These are phyloP conservation scores for Apocrypta bakeri DNA, from an alignment of 1,140 invertebrate genomes.

Conservation along the genomic window DNA sequence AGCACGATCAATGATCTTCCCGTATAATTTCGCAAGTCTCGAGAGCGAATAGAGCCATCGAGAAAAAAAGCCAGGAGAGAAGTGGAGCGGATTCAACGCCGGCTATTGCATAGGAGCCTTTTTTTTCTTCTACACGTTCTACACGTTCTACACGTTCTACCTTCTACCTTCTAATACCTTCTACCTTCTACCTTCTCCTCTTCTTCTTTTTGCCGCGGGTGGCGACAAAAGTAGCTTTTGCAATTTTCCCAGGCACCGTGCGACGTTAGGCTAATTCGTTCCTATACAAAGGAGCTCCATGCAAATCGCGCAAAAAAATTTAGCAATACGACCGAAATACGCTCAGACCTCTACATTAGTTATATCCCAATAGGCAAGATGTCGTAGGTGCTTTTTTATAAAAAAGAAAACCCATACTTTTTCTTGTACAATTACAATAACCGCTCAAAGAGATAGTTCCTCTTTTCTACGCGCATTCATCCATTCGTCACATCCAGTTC, in stretches of 20 bases:
- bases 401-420: no score
- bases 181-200: neutral
- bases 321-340: slow-evolving; percentile 50
- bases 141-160: no score
- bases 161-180: no score
- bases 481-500: neutral
- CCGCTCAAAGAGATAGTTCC: neutral
- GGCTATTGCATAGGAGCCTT: neutral
- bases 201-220: slow-evolving; percentile 52
- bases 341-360: no score
- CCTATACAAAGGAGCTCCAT: slow-evolving; percentile 53
- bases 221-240: slow-evolving; percentile 68
- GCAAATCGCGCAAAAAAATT: slow-evolving; percentile 57
- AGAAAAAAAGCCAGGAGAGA: neutral
- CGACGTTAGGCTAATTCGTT: slow-evolving; percentile 55
- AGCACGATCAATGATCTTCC: neutral
- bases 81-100: slow-evolving; percentile 15
- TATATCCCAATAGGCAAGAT: no score
- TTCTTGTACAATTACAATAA: no score
- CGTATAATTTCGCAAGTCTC: slow-evolving; percentile 2
- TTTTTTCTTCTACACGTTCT: neutral
- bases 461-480: neutral
- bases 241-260: slow-evolving; percentile 68
- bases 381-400: no score
- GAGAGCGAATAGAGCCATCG: neutral